Conservation (phyloP, 2,797 vertebrate genomes). For the Liasis olivaceus region DNA sequence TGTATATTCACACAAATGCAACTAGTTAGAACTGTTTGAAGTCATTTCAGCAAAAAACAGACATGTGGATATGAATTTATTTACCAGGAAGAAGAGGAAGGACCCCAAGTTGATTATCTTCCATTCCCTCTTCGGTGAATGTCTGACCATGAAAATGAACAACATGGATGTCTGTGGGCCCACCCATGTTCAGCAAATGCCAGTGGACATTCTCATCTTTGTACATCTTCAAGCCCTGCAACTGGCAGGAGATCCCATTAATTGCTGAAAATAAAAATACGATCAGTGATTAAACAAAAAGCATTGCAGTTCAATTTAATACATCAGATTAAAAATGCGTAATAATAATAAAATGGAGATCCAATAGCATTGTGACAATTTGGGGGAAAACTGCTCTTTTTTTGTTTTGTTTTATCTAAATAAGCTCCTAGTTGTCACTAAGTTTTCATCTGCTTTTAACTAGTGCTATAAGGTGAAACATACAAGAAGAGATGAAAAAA, state of each 20-base stretch:
- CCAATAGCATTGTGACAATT: neutral
- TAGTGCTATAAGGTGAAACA: neutral
- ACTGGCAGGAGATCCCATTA: constrained; percentile 86
- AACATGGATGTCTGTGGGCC: constrained; percentile 86
- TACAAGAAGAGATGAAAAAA: neutral
- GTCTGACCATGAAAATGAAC: constrained; percentile 95
- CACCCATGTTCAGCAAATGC: constrained; percentile 93
- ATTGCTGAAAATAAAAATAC: constrained; percentile 79
- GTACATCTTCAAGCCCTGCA: constrained; percentile 92
- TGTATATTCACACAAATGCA: neutral
- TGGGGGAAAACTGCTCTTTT: neutral
- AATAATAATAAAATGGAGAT: neutral
- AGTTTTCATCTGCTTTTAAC: neutral
- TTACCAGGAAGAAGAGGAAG: constrained; percentile 90
- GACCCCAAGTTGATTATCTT: constrained; percentile 82
- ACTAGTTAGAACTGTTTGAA: neutral
- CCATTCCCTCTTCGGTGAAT: constrained; percentile 81
- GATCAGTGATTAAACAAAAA: neutral
- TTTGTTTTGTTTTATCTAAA: neutral
- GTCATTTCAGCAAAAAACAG: neutral
- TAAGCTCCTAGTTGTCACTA: neutral
- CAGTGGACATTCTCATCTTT: constrained; percentile 82
- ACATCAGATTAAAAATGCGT: neutral
- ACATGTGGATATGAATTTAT: neutral
- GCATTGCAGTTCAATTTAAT: neutral